Base-by-base conservation (phyloP, 2,113 vertebrate species). In the Eubucco bourcierii region DNA sequence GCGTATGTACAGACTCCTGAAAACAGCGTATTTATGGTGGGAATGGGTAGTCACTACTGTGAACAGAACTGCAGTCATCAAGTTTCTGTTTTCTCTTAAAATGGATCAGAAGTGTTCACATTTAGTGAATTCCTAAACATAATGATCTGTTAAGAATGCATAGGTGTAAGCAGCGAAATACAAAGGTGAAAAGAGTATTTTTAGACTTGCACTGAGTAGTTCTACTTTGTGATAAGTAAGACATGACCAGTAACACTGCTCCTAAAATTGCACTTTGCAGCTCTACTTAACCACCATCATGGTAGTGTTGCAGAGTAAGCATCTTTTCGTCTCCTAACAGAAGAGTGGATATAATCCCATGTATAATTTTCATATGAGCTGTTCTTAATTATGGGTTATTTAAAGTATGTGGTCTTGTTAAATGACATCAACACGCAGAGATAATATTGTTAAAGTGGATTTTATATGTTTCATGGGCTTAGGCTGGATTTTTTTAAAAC, bases 261-360 rank as follows among this genome's bases (percentile, higher is more conserved):
- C 46, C 56, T 81, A 86, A 64, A 71, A n/a, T 60, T 71, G 15
- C 31, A 5, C 10, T 52, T 71, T 9, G 1, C 6, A 77, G 29
- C 55, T 81, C 12, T 58, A 0, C 31, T n/a, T 53, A 2, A 12
- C 14, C 23, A 21, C 4, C 8, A 2, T 59, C 28, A 2, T 1
- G 1, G 5, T n/a, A 17, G 41, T 60, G 72, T 27, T 39, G 50
- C 25, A 33, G 29, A 10, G 44, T 5, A 46, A 27, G 25, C 56
- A 41, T 74, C 65, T 58, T 58, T 15, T 68, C 47, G 34, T 72
- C 25, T n/a, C 37, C 21, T 52, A 44, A 31, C 18, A 66, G 10
- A 34, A 28, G 29, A 60, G 7, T 19, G n/a, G 15, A 5, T 74
- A 31, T 66, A 53, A 77, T 53, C 12, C 7, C 34, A 1, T 28